Percentiles rank a stretch among this genome's conserved stretches.
Conservation (phyloP, 2,113 vertebrate species). For the Hyperoodon ampullatus region DNA sequence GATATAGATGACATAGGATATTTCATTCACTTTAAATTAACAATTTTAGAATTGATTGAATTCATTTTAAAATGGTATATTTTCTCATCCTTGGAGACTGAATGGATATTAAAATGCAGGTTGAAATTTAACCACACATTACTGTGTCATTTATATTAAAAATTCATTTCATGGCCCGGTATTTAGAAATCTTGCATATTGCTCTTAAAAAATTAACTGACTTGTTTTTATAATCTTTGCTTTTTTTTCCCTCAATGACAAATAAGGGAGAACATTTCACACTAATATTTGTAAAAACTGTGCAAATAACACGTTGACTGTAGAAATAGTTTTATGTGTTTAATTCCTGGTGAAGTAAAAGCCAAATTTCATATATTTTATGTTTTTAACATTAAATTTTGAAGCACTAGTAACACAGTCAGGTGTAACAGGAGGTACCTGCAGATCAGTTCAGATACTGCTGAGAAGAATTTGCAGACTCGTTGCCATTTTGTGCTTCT, state of each 20-base stretch:
- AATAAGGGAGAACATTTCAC: not conserved
- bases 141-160: not conserved
- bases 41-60: constrained; percentile 12
- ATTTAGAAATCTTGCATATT: constrained; percentile 20
- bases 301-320: not conserved
- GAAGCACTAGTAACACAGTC: not conserved
- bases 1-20: not conserved
- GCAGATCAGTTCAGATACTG: not conserved
- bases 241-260: not conserved
- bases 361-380: not conserved
- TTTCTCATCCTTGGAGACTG: not conserved
- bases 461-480: not conserved
- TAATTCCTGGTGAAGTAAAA: not conserved
- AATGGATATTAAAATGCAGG: not conserved
- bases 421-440: not conserved
- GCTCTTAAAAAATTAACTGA: not conserved
- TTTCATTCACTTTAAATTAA: not conserved
- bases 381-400: not conserved
- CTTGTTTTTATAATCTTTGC: not conserved
- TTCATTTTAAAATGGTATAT: not conserved
- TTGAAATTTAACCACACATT: not conserved
- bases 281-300: not conserved
- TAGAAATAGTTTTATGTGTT: not conserved
- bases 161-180: not conserved
- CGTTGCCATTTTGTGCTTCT: not conserved